Conservation (phyloP, 2,797 vertebrate species). For the Allenopithecus nigroviridis region DNA sequence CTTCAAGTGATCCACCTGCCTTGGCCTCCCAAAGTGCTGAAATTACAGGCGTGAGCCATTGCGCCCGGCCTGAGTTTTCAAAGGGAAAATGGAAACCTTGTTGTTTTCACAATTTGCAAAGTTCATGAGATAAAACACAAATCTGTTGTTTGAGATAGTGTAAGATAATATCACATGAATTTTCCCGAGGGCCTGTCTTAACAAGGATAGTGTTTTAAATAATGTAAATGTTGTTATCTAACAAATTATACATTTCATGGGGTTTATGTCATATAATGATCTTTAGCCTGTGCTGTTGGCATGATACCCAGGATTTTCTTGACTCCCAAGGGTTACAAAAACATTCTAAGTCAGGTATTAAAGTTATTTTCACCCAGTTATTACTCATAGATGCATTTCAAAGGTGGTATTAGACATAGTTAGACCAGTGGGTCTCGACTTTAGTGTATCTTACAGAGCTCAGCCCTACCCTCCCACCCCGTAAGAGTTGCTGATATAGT, state of each 20-base stretch:
- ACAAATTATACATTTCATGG: conserved; percentile 6
- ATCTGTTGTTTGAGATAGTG: neutral
- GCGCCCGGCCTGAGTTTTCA: neutral
- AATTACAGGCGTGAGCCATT: neutral
- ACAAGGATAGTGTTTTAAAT: neutral
- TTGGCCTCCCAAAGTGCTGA: neutral
- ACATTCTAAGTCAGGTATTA: neutral
- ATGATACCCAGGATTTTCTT: neutral
- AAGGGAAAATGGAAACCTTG: neutral
- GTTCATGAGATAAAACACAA: neutral
- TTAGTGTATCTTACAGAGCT: neutral
- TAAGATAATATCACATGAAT: neutral
- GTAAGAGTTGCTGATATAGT: neutral
- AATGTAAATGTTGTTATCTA: neutral
- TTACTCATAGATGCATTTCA: conserved; percentile 18
- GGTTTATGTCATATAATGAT: neutral
- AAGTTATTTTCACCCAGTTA: conserved; percentile 19
- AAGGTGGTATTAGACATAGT: neutral
- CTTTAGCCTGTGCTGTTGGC: neutral
- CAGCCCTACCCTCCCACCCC: neutral
- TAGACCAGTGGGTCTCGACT: neutral
- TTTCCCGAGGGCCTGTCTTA: neutral
- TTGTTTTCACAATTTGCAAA: conserved; percentile 25
- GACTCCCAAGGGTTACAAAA: neutral
- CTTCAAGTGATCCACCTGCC: neutral